Conservation (phyloP, 2,113 vertebrate genomes). For the Aptenodytes forsteri region DNA sequence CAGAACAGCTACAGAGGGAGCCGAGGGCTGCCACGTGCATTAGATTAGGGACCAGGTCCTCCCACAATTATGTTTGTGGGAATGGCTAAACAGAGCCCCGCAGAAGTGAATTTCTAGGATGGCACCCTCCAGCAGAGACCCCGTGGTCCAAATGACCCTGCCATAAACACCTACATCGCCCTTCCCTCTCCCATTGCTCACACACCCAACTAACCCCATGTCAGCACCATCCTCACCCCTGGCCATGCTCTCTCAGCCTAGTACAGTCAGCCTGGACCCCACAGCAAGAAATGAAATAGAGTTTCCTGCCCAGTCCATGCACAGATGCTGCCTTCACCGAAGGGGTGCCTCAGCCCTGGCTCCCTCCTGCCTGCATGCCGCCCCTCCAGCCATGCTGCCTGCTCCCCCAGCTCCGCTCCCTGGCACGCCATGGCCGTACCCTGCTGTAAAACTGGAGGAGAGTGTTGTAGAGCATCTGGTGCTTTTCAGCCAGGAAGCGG, state of each 20-base stretch:
- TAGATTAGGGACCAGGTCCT: not conserved
- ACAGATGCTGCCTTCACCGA: not conserved
- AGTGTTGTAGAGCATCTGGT: constrained; percentile 80
- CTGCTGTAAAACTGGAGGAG: constrained; percentile 78
- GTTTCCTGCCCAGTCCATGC: not conserved
- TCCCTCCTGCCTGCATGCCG: not conserved
- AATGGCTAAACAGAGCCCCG: not conserved
- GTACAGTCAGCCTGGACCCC: not conserved
- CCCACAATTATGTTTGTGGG: not conserved
- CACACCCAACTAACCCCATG: not conserved
- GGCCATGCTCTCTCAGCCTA: not conserved
- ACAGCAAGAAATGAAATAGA: not conserved
- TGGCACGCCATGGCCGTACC: not conserved
- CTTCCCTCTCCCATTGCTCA: not conserved
- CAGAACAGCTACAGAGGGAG: not conserved
- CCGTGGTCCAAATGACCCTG: not conserved
- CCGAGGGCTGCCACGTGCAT: fast-evolving
- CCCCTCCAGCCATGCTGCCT: not conserved
- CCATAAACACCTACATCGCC: not conserved
- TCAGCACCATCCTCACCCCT: not conserved
- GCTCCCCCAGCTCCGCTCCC: not conserved
- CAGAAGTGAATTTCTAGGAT: not conserved
- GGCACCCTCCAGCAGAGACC: not conserved
- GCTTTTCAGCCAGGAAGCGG: constrained; percentile 94
- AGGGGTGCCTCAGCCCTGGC: not conserved